These are phyloP conservation scores for Eurosta solidaginis DNA, from an alignment of 1,140 invertebrate genomes.

Conservation along the genomic window DNA sequence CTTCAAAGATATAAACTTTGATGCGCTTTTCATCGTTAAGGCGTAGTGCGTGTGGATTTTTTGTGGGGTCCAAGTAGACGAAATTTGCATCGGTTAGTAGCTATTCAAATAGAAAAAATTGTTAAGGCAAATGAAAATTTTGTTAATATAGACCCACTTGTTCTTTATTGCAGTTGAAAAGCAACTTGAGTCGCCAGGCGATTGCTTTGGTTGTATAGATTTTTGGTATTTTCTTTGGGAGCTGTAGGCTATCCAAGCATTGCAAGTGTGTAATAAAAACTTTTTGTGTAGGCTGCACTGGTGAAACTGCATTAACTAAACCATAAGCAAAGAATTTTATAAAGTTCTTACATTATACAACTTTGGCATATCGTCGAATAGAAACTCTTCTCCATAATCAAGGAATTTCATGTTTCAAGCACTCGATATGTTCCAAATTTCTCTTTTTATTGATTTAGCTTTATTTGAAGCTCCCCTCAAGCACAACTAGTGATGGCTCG, in stretches of 20 bases:
- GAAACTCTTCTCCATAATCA: conserved; percentile 18
- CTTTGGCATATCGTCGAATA: conserved; percentile 29
- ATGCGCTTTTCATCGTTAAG: neutral
- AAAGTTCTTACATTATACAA: conserved; percentile 15
- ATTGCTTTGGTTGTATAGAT: conserved; percentile 9
- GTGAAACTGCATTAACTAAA: too few species aligned
- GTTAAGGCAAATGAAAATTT: neutral
- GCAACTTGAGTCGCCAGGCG: neutral
- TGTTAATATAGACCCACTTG: neutral
- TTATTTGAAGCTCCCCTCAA: too few species aligned
- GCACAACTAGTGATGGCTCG: too few species aligned
- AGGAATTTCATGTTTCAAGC: conserved; percentile 19
- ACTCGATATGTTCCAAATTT: too few species aligned
- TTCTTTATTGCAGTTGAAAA: neutral
- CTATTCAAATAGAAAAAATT: neutral
- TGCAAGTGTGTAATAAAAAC: conserved; percentile 21
- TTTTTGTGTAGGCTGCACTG: conserved; percentile 31
- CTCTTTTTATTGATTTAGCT: too few species aligned
- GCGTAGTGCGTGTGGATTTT: neutral
- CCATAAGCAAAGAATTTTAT: too few species aligned
- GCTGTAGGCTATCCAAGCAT: neutral
- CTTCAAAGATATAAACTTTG: neutral
- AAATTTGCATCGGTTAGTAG: neutral
- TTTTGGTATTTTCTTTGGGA: conserved; percentile 8
- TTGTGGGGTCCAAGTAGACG: neutral